These are phyloP conservation scores for Vandiemenella viatica DNA, from an alignment of 2,888 invertebrate genomes.

Conservation along the genomic window DNA sequence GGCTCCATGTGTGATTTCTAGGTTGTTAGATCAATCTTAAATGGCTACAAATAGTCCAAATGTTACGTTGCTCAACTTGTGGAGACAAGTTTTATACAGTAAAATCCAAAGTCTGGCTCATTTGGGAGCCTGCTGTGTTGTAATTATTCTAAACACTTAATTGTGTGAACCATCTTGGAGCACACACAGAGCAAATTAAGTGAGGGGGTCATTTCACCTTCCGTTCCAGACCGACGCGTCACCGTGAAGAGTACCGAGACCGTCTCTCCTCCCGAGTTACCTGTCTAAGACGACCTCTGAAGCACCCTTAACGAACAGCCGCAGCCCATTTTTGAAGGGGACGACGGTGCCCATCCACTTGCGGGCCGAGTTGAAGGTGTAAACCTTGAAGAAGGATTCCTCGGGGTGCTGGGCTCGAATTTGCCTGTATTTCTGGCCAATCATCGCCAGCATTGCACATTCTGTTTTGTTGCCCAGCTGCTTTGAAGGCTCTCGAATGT, in stretches of 20 bases:
- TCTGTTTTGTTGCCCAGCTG: conserved; percentile 55
- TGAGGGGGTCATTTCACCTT: conserved; percentile 14
- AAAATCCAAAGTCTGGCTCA: too few species aligned
- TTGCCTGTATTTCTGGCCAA: conserved; percentile 39
- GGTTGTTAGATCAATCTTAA: too few species aligned
- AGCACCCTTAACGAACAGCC: conserved; percentile 46
- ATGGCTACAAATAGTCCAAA: too few species aligned
- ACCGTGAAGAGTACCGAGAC: background rate
- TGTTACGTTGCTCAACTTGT: too few species aligned
- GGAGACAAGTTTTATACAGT: too few species aligned
- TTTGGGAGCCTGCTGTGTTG: too few species aligned
- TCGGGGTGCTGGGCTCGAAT: conserved; percentile 38
- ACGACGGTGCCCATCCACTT: conserved; percentile 52
- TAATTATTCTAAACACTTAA: too few species aligned
- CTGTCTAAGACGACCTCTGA: conserved; percentile 46
- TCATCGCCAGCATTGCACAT: conserved; percentile 46
- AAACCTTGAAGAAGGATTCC: conserved; percentile 33
- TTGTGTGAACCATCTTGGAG: too few species aligned
- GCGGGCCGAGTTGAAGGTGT: conserved; percentile 48
- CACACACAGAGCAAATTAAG: too few species aligned
- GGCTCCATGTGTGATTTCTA: too few species aligned
- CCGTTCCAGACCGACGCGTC: too few species aligned
- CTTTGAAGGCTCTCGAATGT: too few species aligned
- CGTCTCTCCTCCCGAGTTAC: conserved; percentile 23
- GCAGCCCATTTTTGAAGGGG: conserved; percentile 30